A percentile compares a stretch with the other conserved stretches of the same genome.
phyloP scores from a whole-genome alignment of 2,888 invertebrate genomes.

The Aspidiotus destructor region DNA sequence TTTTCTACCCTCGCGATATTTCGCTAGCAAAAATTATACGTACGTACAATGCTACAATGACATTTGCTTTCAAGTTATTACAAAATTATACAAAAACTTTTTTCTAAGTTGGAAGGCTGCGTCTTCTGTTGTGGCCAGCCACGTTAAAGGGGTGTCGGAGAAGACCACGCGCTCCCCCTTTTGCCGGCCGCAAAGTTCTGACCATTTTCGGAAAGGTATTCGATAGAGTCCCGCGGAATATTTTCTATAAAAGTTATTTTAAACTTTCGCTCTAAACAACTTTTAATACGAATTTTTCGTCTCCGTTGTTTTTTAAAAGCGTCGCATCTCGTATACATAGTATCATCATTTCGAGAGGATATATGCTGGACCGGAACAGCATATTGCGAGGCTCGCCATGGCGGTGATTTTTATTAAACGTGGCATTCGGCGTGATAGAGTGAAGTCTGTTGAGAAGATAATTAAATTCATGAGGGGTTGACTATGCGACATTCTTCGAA shows the following conservation, averaged over 20 bases:
- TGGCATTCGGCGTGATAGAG: no score
- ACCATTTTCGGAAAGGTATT: slow-evolving; percentile 4
- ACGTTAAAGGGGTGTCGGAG: neutral
- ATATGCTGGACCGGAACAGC: no score
- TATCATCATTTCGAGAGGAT: no score
- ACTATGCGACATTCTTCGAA: no score
- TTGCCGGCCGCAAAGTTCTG: neutral
- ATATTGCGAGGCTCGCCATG: no score
- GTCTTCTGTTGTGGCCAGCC: neutral
- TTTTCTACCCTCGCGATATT: slow-evolving; percentile 7
- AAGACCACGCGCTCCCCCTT: no score
- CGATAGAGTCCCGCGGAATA: neutral
- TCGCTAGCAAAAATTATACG: neutral
- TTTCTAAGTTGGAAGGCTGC: slow-evolving; percentile 11
- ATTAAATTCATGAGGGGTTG: no score
- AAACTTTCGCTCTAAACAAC: neutral
- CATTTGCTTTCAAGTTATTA: slow-evolving; percentile 29
- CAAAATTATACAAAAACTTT: slow-evolving; percentile 21
- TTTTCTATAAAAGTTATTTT: slow-evolving; percentile 4
- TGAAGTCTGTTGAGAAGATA: no score
- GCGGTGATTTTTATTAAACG: no score
- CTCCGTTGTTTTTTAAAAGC: neutral
- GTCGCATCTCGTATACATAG: no score
- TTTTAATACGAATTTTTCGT: slow-evolving; percentile 5
- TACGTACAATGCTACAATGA: slow-evolving; percentile 18